Evolutionary conservation across 2,797 vertebrate genomes (phyloP).

Genomic region (Gallinago nigripennis): DNA sequence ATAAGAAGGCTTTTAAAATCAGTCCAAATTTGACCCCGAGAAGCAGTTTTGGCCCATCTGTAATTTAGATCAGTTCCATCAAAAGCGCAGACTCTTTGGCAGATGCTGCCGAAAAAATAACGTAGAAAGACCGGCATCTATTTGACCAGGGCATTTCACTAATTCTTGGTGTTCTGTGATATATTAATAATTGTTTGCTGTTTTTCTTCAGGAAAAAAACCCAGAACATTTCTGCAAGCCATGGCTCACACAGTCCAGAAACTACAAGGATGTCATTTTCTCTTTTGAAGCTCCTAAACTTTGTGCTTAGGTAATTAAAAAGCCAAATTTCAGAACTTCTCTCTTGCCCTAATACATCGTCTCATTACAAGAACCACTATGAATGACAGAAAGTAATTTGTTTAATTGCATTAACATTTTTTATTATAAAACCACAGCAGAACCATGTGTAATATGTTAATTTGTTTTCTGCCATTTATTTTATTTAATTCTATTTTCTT

Average conservation of each 20-base stretch:
- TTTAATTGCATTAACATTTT: constrained; percentile 34
- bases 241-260: not conserved
- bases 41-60: constrained; percentile 20
- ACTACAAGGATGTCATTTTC: not conserved
- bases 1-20: constrained; percentile 52
- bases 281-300: not conserved
- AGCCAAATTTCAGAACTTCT: constrained; percentile 14
- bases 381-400: constrained; percentile 34
- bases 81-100: not conserved
- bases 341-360: not conserved
- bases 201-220: not conserved
- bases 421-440: constrained; percentile 23
- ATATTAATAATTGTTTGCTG: not conserved
- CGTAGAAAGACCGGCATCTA: not conserved
- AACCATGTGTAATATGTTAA: not conserved
- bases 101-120: not conserved
- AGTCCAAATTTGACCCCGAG: constrained; percentile 15
- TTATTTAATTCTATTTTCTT: constrained; percentile 51
- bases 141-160: not conserved
- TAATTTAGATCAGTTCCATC: constrained; percentile 22
- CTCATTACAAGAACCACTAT: constrained; percentile 1
- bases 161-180: not conserved
- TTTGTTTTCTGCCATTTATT: constrained; percentile 42
- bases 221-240: not conserved
- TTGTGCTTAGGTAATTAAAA: constrained; percentile 45